These are phyloP conservation scores for Chaenocephalus aceratus DNA, from an alignment of 2,113 vertebrate species.

Conservation along the genomic window DNA sequence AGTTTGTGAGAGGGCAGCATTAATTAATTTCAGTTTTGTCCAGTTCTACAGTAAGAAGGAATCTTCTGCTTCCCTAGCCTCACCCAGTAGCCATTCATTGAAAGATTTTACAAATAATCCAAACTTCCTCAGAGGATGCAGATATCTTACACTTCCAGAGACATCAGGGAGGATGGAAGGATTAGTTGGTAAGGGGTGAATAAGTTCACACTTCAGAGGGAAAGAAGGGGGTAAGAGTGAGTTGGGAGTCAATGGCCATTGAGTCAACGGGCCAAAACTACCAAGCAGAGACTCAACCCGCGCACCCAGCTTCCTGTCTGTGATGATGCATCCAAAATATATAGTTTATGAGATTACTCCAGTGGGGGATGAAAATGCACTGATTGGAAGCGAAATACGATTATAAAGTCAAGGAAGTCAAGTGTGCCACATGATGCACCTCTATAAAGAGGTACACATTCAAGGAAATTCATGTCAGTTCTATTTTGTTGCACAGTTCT, in stretches of 20 bases:
- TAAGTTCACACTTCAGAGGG: constrained; percentile 62
- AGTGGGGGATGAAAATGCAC: background rate
- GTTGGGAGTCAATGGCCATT: constrained; percentile 74
- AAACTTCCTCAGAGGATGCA: constrained; percentile 45
- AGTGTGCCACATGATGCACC: background rate
- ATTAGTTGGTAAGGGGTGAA: constrained; percentile 68
- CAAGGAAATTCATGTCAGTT: background rate
- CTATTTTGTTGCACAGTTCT: constrained; percentile 3
- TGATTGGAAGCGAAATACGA: background rate
- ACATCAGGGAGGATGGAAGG: constrained; percentile 62
- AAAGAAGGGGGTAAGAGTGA: constrained; percentile 51
- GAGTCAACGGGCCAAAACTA: constrained; percentile 65
- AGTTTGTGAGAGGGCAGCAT: background rate
- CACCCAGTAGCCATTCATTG: constrained; percentile 42
- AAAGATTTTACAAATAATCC: constrained; percentile 28
- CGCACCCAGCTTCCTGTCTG: constrained; percentile 62
- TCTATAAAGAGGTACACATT: background rate
- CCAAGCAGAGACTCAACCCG: constrained; percentile 40
- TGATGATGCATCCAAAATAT: constrained; percentile 44
- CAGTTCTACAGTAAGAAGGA: background rate
- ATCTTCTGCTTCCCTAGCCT: background rate
- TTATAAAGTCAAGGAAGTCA: background rate
- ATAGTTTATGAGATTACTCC: background rate
- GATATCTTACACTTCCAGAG: constrained; percentile 46
- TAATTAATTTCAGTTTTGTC: background rate